Percentiles rank a stretch among this genome's conserved stretches.
Evolutionary conservation across 1,140 invertebrate genomes (phyloP).

Genomic region (Ganaspis sp.): DNA sequence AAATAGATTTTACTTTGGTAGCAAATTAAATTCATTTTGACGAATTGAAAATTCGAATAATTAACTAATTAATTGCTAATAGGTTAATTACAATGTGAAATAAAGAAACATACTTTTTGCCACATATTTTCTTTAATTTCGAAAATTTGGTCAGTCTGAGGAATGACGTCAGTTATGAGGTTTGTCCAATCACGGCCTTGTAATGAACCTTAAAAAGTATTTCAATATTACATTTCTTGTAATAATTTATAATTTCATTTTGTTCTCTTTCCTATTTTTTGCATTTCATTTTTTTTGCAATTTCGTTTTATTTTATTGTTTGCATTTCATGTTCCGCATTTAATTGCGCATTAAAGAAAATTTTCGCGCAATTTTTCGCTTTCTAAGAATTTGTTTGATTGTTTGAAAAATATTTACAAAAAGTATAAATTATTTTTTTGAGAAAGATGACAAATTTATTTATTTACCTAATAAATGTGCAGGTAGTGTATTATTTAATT

Average conservation of each 20-base stretch:
- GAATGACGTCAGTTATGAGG: conserved; percentile 76
- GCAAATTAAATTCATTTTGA: no score
- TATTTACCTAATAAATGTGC: conserved; percentile 78
- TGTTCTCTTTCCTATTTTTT: no score
- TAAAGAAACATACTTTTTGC: conserved; percentile 72
- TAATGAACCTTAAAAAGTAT: conserved; percentile 74
- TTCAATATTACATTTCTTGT: background rate
- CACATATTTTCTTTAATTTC: conserved; percentile 78
- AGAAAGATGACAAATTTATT: background rate
- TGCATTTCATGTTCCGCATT: no score
- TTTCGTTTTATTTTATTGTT: no score
- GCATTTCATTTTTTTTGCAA: conserved; percentile 41
- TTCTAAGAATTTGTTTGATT: no score
- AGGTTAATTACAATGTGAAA: no score
- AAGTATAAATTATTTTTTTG: background rate
- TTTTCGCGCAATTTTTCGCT: no score
- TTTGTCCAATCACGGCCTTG: conserved; percentile 80
- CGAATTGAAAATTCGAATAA: no score
- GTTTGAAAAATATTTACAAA: no score
- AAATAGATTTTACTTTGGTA: no score
- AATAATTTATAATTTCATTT: conserved; percentile 18
- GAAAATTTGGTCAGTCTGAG: conserved; percentile 77
- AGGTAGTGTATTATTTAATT: conserved; percentile 71
- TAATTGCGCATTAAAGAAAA: no score
- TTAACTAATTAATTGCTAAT: no score